These are phyloP conservation scores for Agrochola circellaris DNA, from an alignment of 2,888 invertebrate genomes.

Conservation along the genomic window DNA sequence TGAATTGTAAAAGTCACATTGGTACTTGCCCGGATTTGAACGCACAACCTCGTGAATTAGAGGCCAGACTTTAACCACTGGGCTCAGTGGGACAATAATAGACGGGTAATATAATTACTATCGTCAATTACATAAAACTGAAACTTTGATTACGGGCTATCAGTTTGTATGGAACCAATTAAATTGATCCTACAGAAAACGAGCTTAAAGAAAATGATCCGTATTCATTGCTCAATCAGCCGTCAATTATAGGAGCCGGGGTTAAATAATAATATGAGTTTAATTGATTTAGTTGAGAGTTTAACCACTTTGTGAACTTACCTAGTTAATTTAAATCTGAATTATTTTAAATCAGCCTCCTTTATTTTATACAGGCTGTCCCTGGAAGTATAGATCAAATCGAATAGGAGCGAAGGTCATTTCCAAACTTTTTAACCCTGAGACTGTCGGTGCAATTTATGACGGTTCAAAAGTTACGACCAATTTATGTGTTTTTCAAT, in stretches of 20 bases:
- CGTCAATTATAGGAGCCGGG: slow-evolving; percentile 18
- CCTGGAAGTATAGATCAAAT: too few relatives aligned
- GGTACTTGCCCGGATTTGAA: not conserved
- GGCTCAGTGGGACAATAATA: not conserved
- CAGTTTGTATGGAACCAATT: not conserved
- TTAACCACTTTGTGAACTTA: slow-evolving; percentile 9
- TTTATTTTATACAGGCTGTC: not conserved
- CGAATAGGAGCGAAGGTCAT: too few relatives aligned
- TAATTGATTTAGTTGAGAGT: slow-evolving; percentile 33
- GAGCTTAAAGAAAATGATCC: slow-evolving; percentile 31
- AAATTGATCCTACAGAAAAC: slow-evolving; percentile 15
- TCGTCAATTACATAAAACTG: slow-evolving; percentile 1
- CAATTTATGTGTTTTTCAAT: too few relatives aligned
- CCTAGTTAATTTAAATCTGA: slow-evolving; percentile 19
- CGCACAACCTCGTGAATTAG: not conserved
- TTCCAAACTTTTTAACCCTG: too few relatives aligned
- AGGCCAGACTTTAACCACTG: not conserved
- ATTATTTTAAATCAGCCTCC: slow-evolving; percentile 14
- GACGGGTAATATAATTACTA: not conserved
- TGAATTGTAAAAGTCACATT: not conserved
- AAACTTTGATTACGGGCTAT: slow-evolving; percentile 25
- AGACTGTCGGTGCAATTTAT: too few relatives aligned
- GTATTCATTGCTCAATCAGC: slow-evolving; percentile 48
- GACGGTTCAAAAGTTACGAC: too few relatives aligned
- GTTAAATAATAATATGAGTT: slow-evolving; percentile 25